Evolutionary conservation across 2,797 vertebrate species (phyloP).

Genomic region (Aythya fuligula): DNA sequence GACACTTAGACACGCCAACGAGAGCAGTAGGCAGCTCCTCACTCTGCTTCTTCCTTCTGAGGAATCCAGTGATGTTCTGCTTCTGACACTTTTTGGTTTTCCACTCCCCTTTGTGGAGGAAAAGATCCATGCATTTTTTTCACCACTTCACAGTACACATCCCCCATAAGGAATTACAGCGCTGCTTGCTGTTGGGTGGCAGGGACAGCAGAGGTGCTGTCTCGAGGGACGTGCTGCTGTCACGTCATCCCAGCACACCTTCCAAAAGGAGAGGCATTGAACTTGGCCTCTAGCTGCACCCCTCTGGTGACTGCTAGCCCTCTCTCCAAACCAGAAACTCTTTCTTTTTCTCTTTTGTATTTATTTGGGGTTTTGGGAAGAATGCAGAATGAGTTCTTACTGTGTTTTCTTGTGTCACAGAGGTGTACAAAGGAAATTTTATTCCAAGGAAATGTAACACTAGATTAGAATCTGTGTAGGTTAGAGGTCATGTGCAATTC

Average conservation of each 20-base stretch:
- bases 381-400: not conserved
- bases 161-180: fast-evolving
- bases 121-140: fast-evolving
- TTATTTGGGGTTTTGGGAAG: not conserved
- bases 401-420: fast-evolving
- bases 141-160: fast-evolving
- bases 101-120: not conserved
- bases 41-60: not conserved
- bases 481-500: not conserved
- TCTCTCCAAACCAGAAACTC: not conserved
- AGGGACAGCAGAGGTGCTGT: fast-evolving
- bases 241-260: fast-evolving
- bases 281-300: not conserved
- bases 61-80: not conserved
- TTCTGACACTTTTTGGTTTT: fast-evolving
- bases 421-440: not conserved
- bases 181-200: fast-evolving
- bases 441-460: not conserved
- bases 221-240: not conserved
- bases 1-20: fast-evolving
- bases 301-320: not conserved
- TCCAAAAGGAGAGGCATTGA: not conserved
- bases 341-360: too few relatives aligned
- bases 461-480: not conserved
- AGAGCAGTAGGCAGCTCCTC: not conserved